These are phyloP conservation scores for Sciurus niger DNA, from an alignment of 2,113 vertebrate genomes.

Conservation along the genomic window DNA sequence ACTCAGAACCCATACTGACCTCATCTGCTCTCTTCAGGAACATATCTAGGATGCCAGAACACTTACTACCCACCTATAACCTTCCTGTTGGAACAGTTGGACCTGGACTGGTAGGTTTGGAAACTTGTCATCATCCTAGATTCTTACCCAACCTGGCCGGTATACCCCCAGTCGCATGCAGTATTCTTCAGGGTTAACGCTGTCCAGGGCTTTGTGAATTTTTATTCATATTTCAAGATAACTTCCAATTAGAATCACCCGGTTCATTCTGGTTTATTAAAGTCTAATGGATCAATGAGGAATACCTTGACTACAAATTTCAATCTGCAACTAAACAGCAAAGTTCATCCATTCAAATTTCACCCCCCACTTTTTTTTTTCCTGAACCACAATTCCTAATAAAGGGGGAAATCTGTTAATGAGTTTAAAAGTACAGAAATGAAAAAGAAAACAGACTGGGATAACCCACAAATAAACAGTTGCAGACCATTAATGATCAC, in stretches of 20 bases:
- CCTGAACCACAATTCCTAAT: slow-evolving; percentile 26
- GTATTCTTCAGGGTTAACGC: slow-evolving; percentile 9
- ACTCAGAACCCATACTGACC: not conserved
- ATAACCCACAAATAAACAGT: slow-evolving; percentile 54
- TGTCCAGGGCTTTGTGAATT: slow-evolving; percentile 28
- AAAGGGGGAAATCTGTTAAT: not conserved
- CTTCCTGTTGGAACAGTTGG: not conserved
- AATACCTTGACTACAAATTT: slow-evolving; percentile 50
- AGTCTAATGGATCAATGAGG: slow-evolving; percentile 50
- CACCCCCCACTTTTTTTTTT: not conserved
- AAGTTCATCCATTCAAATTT: slow-evolving; percentile 40
- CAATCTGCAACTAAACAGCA: slow-evolving; percentile 23
- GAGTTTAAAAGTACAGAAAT: slow-evolving; percentile 26
- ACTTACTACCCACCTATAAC: slow-evolving; percentile 28
- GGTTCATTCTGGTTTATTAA: slow-evolving; percentile 20
- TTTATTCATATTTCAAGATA: slow-evolving; percentile 54
- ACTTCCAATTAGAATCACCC: not conserved
- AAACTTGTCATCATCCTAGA: not conserved
- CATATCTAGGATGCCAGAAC: slow-evolving; percentile 12
- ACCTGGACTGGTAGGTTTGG: not conserved
- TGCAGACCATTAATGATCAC: slow-evolving; percentile 31
- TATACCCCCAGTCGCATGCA: not conserved
- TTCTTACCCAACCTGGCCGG: not conserved
- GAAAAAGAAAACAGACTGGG: not conserved
- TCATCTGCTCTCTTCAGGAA: slow-evolving; percentile 44